Evolutionary conservation across 2,797 vertebrate genomes (phyloP), one percentile per base, ranked within the genome.

Genomic region (Diplodus puntazzo): DNA sequence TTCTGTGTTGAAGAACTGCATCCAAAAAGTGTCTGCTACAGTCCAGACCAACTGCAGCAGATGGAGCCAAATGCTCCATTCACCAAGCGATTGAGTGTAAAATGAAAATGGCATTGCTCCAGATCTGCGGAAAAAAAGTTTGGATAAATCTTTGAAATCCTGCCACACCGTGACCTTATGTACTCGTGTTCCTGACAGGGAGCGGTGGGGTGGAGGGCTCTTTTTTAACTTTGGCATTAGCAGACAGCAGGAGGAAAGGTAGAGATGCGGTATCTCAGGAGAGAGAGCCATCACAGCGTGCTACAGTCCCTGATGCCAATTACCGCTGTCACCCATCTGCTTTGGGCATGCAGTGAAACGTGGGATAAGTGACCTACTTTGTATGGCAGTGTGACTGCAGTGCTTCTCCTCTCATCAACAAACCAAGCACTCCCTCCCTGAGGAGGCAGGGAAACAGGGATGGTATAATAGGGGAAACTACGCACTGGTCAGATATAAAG

Each of bases 301-400:
- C 70, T 21, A 50, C 34, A 67, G 80, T 77, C 82, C 80, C 84
- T 73, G 80, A 81, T 92, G 88, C 91, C 92, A 94, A 93, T 94
- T 94, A 93, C 92, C 86, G 69, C 86, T 89, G 93, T 93, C 88
- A 94, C 83, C 92, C 92, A 92, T 92, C 91, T 94, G 92, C 89
- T 92, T 86, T 75, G 80, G 80, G 86, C 86, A 82, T 70, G 86
- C 87, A 83, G 88, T 83, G 88, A 93, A 87, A 89, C 70, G 82
- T 88, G 86, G 88, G 85, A 84, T 81, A 79, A 80, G 79, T 93
- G 94, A 93, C 94, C 94, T 90, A 94, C 88, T 94, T 94, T 91
- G 68, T 84, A 79, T 81, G 81, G 80, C 57, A 81, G 83, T 82
- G 85, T 89, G 91, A 90, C 89, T 88, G 84, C 83, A 79, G 73